A percentile compares a stretch with the other conserved stretches of the same genome.
These are phyloP conservation scores for Drosophila bunnanda DNA, from an alignment of 2,888 invertebrate genomes.

Conservation along the genomic window DNA sequence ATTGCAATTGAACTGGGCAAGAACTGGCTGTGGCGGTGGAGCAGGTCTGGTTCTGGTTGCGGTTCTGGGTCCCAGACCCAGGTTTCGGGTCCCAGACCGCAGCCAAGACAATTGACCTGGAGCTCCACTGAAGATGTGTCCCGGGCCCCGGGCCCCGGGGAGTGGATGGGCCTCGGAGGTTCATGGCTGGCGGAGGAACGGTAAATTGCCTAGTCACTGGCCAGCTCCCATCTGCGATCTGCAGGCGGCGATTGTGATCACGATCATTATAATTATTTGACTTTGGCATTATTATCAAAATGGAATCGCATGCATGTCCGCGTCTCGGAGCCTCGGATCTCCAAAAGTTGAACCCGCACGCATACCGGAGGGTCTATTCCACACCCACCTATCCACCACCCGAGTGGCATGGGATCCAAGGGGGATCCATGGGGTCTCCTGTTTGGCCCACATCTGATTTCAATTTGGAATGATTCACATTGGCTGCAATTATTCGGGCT, in stretches of 20 bases:
- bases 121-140: slow-evolving; percentile 77
- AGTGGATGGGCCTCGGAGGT: slow-evolving; percentile 59
- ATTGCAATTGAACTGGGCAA: slow-evolving; percentile 57
- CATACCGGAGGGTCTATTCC: slow-evolving; percentile 62
- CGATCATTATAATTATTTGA: slow-evolving; percentile 81
- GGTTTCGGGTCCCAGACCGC: slow-evolving; percentile 43
- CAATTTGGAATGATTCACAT: slow-evolving; percentile 21
- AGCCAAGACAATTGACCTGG: slow-evolving; percentile 78
- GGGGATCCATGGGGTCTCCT: not conserved
- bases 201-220: slow-evolving; percentile 78
- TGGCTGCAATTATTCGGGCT: slow-evolving; percentile 23
- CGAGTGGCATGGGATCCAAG: slow-evolving; percentile 1
- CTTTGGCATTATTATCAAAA: slow-evolving; percentile 81
- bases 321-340: not conserved
- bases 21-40: slow-evolving; percentile 28
- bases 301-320: slow-evolving; percentile 72
- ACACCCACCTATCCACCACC: slow-evolving; percentile 74
- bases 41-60: slow-evolving; percentile 30
- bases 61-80: slow-evolving; percentile 33
- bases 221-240: slow-evolving; percentile 36
- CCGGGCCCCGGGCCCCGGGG: slow-evolving; percentile 28
- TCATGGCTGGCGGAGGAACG: slow-evolving; percentile 65
- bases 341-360: slow-evolving; percentile 30
- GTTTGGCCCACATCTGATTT: slow-evolving; percentile 12
- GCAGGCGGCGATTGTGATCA: slow-evolving; percentile 72